phyloP scores from a whole-genome alignment of 2,797 vertebrate species.

The Sebastes cheni region DNA sequence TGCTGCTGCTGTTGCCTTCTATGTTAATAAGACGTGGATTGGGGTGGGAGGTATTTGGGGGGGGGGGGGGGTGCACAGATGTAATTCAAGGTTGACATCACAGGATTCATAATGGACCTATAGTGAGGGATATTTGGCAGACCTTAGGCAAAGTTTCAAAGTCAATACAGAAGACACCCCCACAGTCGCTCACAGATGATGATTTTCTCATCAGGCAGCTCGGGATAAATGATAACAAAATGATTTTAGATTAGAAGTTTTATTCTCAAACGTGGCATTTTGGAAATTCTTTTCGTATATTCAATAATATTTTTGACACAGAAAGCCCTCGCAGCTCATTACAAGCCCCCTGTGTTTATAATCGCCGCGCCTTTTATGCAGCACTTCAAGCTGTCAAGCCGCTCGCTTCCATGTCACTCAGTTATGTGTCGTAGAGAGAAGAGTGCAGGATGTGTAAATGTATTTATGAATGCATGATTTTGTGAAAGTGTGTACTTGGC shows the following conservation, averaged over 20 bases:
- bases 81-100: constrained; percentile 75
- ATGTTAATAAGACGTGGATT: constrained; percentile 78
- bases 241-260: constrained; percentile 25
- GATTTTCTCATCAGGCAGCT: constrained; percentile 14
- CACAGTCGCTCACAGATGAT: constrained; percentile 4
- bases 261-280: constrained; percentile 12
- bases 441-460: constrained; percentile 71
- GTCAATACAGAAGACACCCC: constrained; percentile 22
- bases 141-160: constrained; percentile 44
- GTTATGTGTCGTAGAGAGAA: constrained; percentile 54
- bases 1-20: constrained; percentile 76
- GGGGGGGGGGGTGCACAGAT: constrained; percentile 58
- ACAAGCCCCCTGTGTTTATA: constrained; percentile 51
- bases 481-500: constrained; percentile 76
- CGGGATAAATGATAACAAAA: constrained; percentile 17
- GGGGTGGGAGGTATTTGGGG: constrained; percentile 13
- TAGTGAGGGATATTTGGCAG: constrained; percentile 47
- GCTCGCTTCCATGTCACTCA: constrained; percentile 60
- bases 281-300: constrained; percentile 24
- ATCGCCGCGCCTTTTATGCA: constrained; percentile 48
- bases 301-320: constrained; percentile 30
- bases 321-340: constrained; percentile 48
- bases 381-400: constrained; percentile 66
- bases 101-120: constrained; percentile 69
- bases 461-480: constrained; percentile 83